A percentile compares a stretch with the other conserved stretches of the same genome.
phyloP scores from a whole-genome alignment of 1,140 invertebrate genomes.

The Ooceraea biroi region DNA sequence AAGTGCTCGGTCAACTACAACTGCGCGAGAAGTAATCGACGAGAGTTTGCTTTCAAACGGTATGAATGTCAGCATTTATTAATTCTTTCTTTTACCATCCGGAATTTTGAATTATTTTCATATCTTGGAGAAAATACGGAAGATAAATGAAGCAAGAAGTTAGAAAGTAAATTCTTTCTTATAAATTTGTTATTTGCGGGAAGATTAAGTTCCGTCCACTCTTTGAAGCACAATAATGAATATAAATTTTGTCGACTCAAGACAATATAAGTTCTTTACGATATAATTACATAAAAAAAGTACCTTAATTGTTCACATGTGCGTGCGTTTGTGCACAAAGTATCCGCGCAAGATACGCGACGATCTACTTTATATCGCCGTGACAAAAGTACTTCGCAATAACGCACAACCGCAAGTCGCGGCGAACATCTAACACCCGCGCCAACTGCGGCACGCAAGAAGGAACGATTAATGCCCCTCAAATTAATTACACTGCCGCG shows the following conservation, averaged over 20 bases:
- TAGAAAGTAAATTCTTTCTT: too few species aligned
- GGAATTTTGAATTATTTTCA: background rate
- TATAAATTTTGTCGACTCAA: background rate
- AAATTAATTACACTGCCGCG: conserved; percentile 48
- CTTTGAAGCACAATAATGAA: background rate
- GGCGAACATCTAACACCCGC: conserved; percentile 17
- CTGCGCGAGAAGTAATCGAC: background rate
- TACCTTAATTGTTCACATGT: background rate
- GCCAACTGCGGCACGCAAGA: conserved; percentile 17
- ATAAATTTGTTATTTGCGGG: background rate
- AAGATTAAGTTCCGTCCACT: background rate
- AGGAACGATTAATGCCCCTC: conserved; percentile 49
- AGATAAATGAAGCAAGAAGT: too few species aligned
- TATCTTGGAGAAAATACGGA: too few species aligned
- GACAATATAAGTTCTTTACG: background rate
- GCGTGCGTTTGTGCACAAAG: background rate
- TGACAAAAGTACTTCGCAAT: conserved; percentile 33
- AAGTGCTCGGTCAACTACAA: background rate
- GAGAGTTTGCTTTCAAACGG: background rate
- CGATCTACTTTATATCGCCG: background rate
- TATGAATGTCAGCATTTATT: background rate
- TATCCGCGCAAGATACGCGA: background rate
- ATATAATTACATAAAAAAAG: background rate
- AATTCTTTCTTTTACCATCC: background rate
- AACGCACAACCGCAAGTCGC: conserved; percentile 13